These are phyloP conservation scores for Palythoa grandiflora DNA, from an alignment of 92 coral and sea anemone species.

Conservation along the genomic window DNA sequence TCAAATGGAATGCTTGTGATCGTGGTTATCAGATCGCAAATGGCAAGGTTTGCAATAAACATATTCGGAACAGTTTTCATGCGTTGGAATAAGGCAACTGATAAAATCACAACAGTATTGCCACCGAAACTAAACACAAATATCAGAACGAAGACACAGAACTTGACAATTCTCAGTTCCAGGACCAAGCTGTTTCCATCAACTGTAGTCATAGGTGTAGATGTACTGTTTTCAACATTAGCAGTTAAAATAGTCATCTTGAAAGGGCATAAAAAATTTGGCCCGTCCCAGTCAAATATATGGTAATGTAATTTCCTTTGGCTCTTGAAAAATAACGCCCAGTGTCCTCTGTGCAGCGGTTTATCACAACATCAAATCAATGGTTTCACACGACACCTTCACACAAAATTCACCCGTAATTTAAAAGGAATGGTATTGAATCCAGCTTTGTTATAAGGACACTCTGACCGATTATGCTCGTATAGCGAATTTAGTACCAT, in stretches of 20 bases:
- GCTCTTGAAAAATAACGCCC: background rate
- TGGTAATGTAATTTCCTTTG: background rate
- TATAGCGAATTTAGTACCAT: background rate
- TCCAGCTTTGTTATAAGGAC: background rate
- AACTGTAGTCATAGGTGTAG: background rate
- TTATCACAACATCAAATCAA: conserved; percentile 7
- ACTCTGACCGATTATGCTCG: background rate
- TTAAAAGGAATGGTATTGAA: background rate
- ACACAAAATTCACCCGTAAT: background rate
- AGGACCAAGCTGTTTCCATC: background rate
- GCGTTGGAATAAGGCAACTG: conserved; percentile 72
- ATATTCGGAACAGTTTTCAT: conserved; percentile 89
- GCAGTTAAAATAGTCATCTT: background rate
- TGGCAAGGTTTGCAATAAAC: conserved; percentile 91
- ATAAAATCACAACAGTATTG: conserved; percentile 73
- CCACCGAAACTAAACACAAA: conserved; percentile 79
- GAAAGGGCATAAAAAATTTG: background rate
- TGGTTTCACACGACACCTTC: background rate
- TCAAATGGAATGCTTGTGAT: conserved; percentile 91
- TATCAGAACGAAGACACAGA: conserved; percentile 63
- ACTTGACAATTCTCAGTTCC: conserved; percentile 65
- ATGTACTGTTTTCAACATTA: background rate
- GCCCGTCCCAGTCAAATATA: background rate
- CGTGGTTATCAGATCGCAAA: conserved; percentile 90
- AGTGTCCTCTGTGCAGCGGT: background rate